phyloP scores from a whole-genome alignment of 2,113 vertebrate genomes.

The Stictonetta naevosa region DNA sequence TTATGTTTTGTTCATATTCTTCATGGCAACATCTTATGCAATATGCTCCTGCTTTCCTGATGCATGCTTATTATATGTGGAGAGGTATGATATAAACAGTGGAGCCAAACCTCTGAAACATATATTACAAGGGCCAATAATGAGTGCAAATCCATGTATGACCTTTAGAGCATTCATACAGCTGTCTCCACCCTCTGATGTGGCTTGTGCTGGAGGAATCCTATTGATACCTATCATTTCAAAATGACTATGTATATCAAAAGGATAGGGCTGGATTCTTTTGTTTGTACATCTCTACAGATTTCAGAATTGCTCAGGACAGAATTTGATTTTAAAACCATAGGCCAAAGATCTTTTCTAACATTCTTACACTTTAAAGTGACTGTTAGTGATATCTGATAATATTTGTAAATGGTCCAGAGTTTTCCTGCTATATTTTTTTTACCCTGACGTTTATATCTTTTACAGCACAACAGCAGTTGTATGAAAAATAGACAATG shows the following conservation, averaged over 20 bases:
- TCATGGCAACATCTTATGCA: not conserved
- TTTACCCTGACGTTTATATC: slow-evolving; percentile 16
- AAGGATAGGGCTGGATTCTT: not conserved
- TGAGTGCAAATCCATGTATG: slow-evolving; percentile 38
- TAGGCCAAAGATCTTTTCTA: not conserved
- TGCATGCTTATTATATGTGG: not conserved
- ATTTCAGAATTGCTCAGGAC: not conserved
- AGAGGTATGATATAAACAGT: slow-evolving; percentile 7
- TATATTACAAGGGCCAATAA: slow-evolving; percentile 23
- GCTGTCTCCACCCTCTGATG: slow-evolving; percentile 1
- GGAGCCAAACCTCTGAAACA: slow-evolving; percentile 30
- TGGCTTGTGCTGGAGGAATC: not conserved
- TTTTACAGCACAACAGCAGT: slow-evolving; percentile 22
- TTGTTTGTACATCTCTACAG: fast-evolving
- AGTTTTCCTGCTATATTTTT: not conserved
- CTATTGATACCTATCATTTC: not conserved
- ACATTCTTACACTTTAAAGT: slow-evolving; percentile 1
- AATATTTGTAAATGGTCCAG: slow-evolving; percentile 2
- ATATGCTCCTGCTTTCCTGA: not conserved
- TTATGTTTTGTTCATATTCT: not conserved
- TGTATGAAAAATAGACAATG: slow-evolving; percentile 59
- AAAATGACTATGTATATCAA: not conserved
- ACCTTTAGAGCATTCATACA: slow-evolving; percentile 23
- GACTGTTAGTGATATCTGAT: not conserved
- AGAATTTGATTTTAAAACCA: not conserved